These are phyloP conservation scores for Channa maculata DNA, from an alignment of 2,113 vertebrate species.

Conservation along the genomic window DNA sequence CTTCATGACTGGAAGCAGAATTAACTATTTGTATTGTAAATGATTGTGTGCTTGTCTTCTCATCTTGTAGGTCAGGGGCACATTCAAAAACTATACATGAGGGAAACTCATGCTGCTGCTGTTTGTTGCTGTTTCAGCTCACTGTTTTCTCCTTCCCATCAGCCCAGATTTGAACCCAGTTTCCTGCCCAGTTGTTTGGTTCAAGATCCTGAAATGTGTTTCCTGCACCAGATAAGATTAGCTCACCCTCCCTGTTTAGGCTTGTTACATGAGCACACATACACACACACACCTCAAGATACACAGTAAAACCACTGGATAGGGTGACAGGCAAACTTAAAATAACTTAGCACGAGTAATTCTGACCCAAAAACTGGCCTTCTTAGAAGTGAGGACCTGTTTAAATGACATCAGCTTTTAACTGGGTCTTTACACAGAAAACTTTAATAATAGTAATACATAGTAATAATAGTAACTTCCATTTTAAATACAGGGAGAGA, in stretches of 20 bases:
- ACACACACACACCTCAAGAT: slow-evolving; percentile 3
- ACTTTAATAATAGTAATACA: background rate
- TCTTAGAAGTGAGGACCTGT: background rate
- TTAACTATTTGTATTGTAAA: too few species aligned
- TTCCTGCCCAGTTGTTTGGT: slow-evolving; percentile 67
- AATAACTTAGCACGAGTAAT: background rate
- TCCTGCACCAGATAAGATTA: slow-evolving; percentile 76
- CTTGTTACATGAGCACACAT: slow-evolving; percentile 15
- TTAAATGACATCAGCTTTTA: slow-evolving; percentile 7
- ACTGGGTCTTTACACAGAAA: background rate
- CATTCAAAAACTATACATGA: background rate
- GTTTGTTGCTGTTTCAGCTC: slow-evolving; percentile 25
- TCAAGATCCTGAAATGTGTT: slow-evolving; percentile 73
- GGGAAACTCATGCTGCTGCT: slow-evolving; percentile 6
- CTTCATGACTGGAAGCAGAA: too few species aligned
- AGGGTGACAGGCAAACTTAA: background rate
- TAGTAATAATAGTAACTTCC: background rate
- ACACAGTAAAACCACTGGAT: background rate
- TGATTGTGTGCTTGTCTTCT: background rate
- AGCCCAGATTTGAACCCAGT: slow-evolving; percentile 42
- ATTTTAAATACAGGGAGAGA: slow-evolving; percentile 13
- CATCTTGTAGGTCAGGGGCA: background rate
- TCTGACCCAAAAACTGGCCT: background rate
- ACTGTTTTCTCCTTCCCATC: slow-evolving; percentile 31
- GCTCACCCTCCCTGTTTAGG: slow-evolving; percentile 23